phyloP scores from a whole-genome alignment of 2,113 vertebrate genomes.

The Chaenocephalus aceratus region DNA sequence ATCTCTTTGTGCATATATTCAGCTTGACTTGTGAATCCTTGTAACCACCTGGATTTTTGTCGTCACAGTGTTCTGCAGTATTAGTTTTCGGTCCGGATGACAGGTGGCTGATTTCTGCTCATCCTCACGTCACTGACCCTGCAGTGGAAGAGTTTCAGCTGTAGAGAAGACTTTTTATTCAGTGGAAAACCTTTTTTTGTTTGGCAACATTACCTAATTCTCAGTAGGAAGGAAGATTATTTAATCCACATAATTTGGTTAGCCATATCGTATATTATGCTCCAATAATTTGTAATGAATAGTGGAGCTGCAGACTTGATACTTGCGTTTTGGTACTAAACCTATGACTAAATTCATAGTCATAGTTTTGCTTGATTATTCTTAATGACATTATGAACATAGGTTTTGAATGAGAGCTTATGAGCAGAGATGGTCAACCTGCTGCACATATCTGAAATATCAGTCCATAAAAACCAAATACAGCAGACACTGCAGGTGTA shows the following conservation, averaged over 20 bases:
- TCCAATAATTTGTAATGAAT: background rate
- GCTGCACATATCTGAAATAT: background rate
- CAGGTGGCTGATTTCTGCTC: background rate
- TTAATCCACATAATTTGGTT: background rate
- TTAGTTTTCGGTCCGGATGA: slow-evolving; percentile 19
- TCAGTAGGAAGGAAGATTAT: background rate
- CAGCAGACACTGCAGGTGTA: background rate
- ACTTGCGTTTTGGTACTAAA: background rate
- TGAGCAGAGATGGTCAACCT: background rate
- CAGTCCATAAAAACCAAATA: slow-evolving; percentile 4
- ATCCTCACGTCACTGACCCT: background rate
- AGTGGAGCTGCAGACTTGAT: background rate
- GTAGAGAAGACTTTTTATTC: background rate
- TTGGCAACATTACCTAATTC: background rate
- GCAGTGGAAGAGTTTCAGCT: slow-evolving; percentile 2
- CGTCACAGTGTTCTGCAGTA: background rate
- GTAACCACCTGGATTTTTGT: background rate
- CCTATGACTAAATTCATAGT: background rate
- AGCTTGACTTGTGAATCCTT: background rate
- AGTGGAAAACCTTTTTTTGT: background rate
- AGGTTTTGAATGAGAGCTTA: background rate
- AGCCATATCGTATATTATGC: background rate
- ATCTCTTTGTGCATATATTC: background rate
- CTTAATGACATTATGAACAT: background rate
- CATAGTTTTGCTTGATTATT: background rate